phyloP scores from a whole-genome alignment of 2,888 invertebrate genomes.

The Electrophaes corylata region DNA sequence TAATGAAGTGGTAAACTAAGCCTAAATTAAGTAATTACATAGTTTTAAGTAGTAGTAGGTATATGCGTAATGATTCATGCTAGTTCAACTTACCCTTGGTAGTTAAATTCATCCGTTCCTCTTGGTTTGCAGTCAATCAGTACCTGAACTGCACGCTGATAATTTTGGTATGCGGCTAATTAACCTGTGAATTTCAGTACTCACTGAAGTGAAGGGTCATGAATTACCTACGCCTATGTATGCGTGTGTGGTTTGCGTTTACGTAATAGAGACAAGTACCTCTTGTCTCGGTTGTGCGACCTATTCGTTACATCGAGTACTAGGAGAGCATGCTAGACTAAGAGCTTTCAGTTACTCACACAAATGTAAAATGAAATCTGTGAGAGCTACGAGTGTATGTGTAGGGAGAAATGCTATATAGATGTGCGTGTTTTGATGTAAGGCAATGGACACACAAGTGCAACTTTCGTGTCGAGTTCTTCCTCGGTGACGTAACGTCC shows the following conservation, averaged over 20 bases:
- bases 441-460: slow-evolving; percentile 38
- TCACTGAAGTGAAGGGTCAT: slow-evolving; percentile 74
- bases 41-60: not conserved
- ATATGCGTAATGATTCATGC: not conserved
- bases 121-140: slow-evolving; percentile 75
- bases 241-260: slow-evolving; percentile 58
- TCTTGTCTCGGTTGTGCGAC: slow-evolving; percentile 62
- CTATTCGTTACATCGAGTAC: slow-evolving; percentile 75
- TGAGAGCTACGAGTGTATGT: no score
- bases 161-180: slow-evolving; percentile 79
- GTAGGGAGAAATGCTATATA: slow-evolving; percentile 33
- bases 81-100: slow-evolving; percentile 71
- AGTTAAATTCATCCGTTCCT: slow-evolving; percentile 82
- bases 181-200: slow-evolving; percentile 79
- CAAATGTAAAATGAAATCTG: slow-evolving; percentile 46
- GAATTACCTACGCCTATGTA: slow-evolving; percentile 52
- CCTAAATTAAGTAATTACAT: not conserved
- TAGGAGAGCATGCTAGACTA: slow-evolving; percentile 56
- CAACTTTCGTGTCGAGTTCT: slow-evolving; percentile 52
- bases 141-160: slow-evolving; percentile 71
- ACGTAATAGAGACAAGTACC: slow-evolving; percentile 63
- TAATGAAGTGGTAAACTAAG: no score
- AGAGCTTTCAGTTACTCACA: slow-evolving; percentile 57
- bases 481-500: slow-evolving; percentile 63
- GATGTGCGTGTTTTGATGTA: slow-evolving; percentile 41